Evolutionary conservation across 2,113 vertebrate species (phyloP), one percentile per base, ranked within the genome.

Genomic region (Eclectus roratus): DNA sequence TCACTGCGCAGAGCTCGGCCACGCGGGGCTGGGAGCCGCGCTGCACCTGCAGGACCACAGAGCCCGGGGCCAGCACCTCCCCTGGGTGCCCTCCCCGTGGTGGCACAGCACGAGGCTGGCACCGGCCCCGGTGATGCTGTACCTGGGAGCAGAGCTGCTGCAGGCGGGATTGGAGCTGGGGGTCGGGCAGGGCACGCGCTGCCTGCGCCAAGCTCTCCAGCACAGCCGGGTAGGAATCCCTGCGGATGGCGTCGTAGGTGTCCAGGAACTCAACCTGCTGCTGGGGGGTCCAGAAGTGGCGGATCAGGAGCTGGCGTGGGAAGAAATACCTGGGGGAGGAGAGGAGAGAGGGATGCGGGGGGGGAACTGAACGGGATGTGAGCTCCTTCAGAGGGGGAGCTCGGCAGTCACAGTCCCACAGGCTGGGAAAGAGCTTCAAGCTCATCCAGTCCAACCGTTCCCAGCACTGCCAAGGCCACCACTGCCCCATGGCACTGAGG

Each of bases 291-390:
- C 99, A 99, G 97, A 99, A 99, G 89, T 99, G 94, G 11, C 97
- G 98, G 85, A 99, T 97, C 66, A 99, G 98, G 79, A 99, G 92
- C 98, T 99, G 99, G 17, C 99, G 98, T 1, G 99, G 99, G 95
- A 99, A 99, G 56, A 99, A 95, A 76, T 99, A 99, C 99, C 99
- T 99, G 92, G 78, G 89, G 28, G 28, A 53, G 64, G 56, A 43
- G 84, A 90, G 55, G 73, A 25, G 71, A 43, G 27, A 10, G 27
- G 65, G 60, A 27, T 11, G 63, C 6, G n/a, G 79, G 37, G 24
- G 16, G 43, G 77, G 21, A 13, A 14, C 8, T 9, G 33, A 58
- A 58, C 2, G 20, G 33, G 55, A n/a, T 58, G 20, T 1, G 33
- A n/a, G 55, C 55, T 23, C 55, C 55, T n/a, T n/a, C 55, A n/a